phyloP scores from a whole-genome alignment of 2,113 vertebrate species.

The Poeciliopsis occidentalis region DNA sequence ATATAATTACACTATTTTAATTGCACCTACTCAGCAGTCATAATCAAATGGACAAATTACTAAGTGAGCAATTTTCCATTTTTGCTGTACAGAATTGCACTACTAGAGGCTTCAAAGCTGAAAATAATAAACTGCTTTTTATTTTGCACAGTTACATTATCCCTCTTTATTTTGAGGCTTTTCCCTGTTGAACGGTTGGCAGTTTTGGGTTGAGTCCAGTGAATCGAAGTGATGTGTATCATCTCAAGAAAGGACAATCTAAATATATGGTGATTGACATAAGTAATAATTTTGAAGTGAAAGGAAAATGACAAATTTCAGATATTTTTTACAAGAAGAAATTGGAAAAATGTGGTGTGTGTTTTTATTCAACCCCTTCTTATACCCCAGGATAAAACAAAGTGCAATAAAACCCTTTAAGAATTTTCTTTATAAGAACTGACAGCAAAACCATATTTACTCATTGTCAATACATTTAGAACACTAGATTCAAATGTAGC shows the following conservation, averaged over 20 bases:
- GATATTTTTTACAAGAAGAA: not conserved
- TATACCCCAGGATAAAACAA: not conserved
- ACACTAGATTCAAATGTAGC: too few relatives aligned
- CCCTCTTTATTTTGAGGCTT: constrained; percentile 47
- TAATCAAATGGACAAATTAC: constrained; percentile 73
- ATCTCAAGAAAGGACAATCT: constrained; percentile 19
- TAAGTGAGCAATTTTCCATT: constrained; percentile 67
- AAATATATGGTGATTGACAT: not conserved
- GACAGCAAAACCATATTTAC: too few relatives aligned
- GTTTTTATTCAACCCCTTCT: not conserved
- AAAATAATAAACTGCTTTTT: constrained; percentile 69
- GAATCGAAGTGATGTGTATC: constrained; percentile 24
- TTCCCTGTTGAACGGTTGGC: constrained; percentile 23
- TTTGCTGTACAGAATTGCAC: constrained; percentile 54
- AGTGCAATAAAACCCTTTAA: not conserved
- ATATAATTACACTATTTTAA: constrained; percentile 76
- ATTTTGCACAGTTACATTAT: constrained; percentile 60
- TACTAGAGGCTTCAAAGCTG: constrained; percentile 69
- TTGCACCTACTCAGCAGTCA: constrained; percentile 64
- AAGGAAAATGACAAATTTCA: not conserved
- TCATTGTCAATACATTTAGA: not conserved
- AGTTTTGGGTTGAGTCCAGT: constrained; percentile 1
- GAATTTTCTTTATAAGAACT: not conserved
- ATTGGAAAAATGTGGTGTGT: not conserved
- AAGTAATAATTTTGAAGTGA: not conserved